These are phyloP conservation scores for Idaea dimidiata DNA, from an alignment of 2,888 invertebrate species.

Conservation along the genomic window DNA sequence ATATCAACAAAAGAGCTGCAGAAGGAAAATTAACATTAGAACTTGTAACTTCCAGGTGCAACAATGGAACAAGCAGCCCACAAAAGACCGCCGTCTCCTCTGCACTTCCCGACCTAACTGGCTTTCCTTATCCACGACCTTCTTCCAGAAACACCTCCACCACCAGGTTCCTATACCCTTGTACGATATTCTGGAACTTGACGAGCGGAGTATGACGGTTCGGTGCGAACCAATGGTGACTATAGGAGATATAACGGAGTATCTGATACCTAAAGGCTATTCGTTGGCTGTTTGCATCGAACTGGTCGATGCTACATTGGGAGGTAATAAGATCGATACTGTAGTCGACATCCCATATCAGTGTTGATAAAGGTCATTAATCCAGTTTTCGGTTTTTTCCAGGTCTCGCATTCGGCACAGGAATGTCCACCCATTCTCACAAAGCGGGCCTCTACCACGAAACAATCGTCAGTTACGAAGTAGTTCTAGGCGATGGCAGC, in stretches of 20 bases:
- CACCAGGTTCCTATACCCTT: constrained; percentile 83
- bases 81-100: constrained; percentile 71
- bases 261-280: constrained; percentile 83
- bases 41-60: constrained; percentile 55
- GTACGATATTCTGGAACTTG: constrained; percentile 81
- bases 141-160: constrained; percentile 83
- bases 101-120: constrained; percentile 86
- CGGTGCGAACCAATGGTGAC: constrained; percentile 85
- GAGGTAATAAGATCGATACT: constrained; percentile 54
- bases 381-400: constrained; percentile 21
- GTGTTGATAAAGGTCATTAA: background rate
- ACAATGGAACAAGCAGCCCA: constrained; percentile 75
- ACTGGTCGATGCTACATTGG: constrained; percentile 85
- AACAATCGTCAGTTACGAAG: constrained; percentile 83
- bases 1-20: too few species aligned
- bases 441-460: constrained; percentile 86
- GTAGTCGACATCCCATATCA: background rate
- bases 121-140: constrained; percentile 84
- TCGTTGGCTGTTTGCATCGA: constrained; percentile 85
- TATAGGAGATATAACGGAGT: constrained; percentile 83
- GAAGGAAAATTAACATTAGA: background rate
- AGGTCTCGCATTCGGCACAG: constrained; percentile 84
- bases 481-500: constrained; percentile 83
- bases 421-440: constrained; percentile 88
- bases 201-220: constrained; percentile 80